Base-by-base conservation (phyloP, 2,113 vertebrate genomes). In the Canis aureus region DNA sequence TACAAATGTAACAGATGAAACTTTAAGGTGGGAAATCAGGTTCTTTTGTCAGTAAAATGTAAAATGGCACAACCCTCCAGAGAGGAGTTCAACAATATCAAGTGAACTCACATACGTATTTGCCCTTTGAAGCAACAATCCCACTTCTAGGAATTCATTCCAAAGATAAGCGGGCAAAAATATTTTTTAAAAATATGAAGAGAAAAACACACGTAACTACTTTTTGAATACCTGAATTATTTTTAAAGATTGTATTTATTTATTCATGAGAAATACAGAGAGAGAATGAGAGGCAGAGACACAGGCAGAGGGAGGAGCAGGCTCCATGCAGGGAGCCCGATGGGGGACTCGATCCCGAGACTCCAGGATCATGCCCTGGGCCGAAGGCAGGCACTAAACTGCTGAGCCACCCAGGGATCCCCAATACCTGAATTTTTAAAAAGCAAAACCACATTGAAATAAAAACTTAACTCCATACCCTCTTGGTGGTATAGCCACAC, bases 161-260 rank as follows among this genome's bases (percentile, higher is more conserved):
- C 87, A 62, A 95, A 79, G 73, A 78, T 64, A 85, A 96, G 32
- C 16, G 43, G 84, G 60, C 79, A 95, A 87, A 83, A 86, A 86
- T 25, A 74, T 22, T 49, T 71, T 4, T 3, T 25, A 67, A 64
- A 74, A 85, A 83, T 81, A 67, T 16, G n/a, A 95, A 94, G 55
- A 90, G 88, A 90, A 38, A 69, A 97, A 83, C 71, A 23, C 22
- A n/a, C 1, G 4, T 55, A 29, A 85, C 71, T 73, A 93, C 67
- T 78, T 97, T 97, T 94, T 23, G 87, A 85, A 94, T 92, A n/a
- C 22, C 71, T 43, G 76, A 43, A 53, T 79, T 91, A 43, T 43
- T 43, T 43, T 43, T 43, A 43, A 43, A 43, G 43, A 43, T 43
- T 43, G 43, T 43, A 43, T 43, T 43, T 43, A 43, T 43, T 43